Evolutionary conservation across 2,113 vertebrate genomes (phyloP), one percentile per base, ranked within the genome.

Genomic region (Nesogale talazaci): DNA sequence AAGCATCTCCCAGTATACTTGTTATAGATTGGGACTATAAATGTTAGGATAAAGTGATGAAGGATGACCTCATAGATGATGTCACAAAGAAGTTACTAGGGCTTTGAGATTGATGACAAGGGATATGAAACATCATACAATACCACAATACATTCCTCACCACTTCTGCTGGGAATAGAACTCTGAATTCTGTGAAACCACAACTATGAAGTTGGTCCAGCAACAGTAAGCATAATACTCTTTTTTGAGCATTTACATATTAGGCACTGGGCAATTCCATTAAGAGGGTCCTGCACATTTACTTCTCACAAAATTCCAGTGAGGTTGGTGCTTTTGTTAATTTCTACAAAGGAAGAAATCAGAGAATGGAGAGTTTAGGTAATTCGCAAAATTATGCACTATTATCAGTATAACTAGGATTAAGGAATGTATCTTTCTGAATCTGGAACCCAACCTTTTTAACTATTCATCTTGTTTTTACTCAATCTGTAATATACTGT

Each of bases 401-500:
- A 0, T 84, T 57, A 69, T 42, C 20, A n/a, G 34, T 36, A 29
- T 3, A 14, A 40, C 34, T 86, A 93, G 72, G 63, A 88, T n/a
- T 57, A 27, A 29, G 56, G 80, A 29, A 61, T 16, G 16, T 20
- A 38, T 85, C 76, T 93, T 11, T 72, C 83, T 93, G 59, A 25
- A 80, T 70, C 57, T 76, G 77, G 76, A 70, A 14, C 15, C 25
- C 40, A 56, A 77, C 40, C 40, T 90, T 76, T 76, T 72, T 76
- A 52, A 79, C 77, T 59, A 72, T 38, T 89, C 27, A 9, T 42
- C 4, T 75, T 83, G 65, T 72, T 88, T 92, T 79, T 46, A 67
- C 29, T 93, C 42, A 25, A 69, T 89, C 91, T 92, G 36, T 94
- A 93, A 83, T 86, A n/a, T 61, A 76, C 20, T 20, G 11, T 38